Conservation (phyloP, 2,113 vertebrate species). For the Oreotrochilus melanogaster region DNA sequence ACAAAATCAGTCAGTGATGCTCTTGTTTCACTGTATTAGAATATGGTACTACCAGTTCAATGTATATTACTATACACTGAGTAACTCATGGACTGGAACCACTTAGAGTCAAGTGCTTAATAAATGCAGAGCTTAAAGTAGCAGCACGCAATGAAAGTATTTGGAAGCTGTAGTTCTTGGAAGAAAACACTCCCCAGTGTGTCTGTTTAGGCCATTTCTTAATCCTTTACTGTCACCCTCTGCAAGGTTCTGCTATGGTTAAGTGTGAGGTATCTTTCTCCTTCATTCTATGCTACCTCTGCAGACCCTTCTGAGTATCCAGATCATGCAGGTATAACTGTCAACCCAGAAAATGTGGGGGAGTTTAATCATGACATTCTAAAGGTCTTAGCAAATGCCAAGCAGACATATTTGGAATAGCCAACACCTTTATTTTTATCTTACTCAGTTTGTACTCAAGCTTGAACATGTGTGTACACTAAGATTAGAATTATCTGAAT, state of each 20-base stretch:
- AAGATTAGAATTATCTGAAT: constrained; percentile 61
- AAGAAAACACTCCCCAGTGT: background rate
- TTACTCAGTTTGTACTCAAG: constrained; percentile 44
- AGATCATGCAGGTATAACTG: background rate
- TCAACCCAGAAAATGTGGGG: background rate
- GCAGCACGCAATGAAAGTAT: background rate
- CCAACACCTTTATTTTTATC: constrained; percentile 69
- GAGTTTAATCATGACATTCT: constrained; percentile 35
- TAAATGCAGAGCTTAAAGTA: background rate
- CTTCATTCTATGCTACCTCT: background rate
- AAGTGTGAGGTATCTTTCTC: background rate
- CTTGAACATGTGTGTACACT: constrained; percentile 51
- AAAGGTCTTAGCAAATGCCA: constrained; percentile 37
- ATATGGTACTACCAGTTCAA: background rate
- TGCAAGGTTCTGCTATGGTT: background rate
- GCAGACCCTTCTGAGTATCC: background rate
- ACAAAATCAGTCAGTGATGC: background rate
- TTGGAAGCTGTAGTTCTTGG: background rate
- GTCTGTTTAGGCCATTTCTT: background rate
- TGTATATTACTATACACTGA: background rate
- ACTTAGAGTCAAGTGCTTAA: background rate
- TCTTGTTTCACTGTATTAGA: constrained; percentile 7
- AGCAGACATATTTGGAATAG: constrained; percentile 35
- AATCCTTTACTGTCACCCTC: background rate
- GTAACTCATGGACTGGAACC: background rate